phyloP scores from a whole-genome alignment of 2,888 invertebrate species.

The Sialis lutaria region DNA sequence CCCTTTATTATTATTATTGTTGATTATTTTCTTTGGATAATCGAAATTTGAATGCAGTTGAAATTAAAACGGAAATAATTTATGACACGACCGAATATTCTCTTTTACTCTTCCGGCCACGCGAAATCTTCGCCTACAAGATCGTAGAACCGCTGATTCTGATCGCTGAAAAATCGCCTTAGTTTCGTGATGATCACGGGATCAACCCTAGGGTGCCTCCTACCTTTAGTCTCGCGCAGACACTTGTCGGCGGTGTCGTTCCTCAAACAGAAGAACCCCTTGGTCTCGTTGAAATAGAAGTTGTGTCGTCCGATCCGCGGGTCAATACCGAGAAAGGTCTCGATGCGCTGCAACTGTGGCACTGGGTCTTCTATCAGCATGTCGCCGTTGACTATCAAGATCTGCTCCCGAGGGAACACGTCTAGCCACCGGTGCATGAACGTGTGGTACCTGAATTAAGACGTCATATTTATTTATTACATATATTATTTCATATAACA shows the following conservation, averaged over 20 bases:
- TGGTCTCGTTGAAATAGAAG: slow-evolving; percentile 92
- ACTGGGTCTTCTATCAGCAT: slow-evolving; percentile 79
- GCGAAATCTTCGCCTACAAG: slow-evolving; percentile 83
- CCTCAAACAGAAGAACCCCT: slow-evolving; percentile 87
- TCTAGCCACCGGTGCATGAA: slow-evolving; percentile 85
- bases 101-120: slow-evolving; percentile 72
- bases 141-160: slow-evolving; percentile 84
- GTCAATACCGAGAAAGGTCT: slow-evolving; percentile 65
- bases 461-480: no score
- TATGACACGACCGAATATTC: background rate
- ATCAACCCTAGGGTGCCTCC: slow-evolving; percentile 71
- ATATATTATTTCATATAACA: no score
- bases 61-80: no score
- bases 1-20: no score
- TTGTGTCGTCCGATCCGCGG: slow-evolving; percentile 61
- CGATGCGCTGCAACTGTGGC: slow-evolving; percentile 70
- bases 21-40: no score
- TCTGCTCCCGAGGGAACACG: slow-evolving; percentile 78
- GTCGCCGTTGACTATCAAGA: slow-evolving; percentile 91
- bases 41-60: no score
- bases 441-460: slow-evolving; percentile 44
- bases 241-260: slow-evolving; percentile 73
- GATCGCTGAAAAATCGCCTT: slow-evolving; percentile 73
- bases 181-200: slow-evolving; percentile 62
- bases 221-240: slow-evolving; percentile 65